Base-by-base conservation (phyloP, 2,797 vertebrate species). In the Esox masquinongy region DNA sequence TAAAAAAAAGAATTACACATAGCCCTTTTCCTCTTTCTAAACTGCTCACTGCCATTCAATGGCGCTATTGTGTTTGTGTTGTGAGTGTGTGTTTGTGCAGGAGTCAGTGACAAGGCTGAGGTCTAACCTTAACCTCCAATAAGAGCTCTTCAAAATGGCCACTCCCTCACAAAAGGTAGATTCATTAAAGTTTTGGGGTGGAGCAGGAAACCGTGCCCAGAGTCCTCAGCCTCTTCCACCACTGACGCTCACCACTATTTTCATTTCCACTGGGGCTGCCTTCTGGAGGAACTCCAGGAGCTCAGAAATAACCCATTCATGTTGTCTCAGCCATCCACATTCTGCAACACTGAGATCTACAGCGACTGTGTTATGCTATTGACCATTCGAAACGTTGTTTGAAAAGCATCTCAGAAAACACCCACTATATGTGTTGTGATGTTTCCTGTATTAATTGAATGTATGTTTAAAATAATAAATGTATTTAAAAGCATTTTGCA, bases 191-290 rank as follows among this genome's bases (percentile, higher is more conserved):
- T 11, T 47, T 47, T 80, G 85, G 77, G 79, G 83, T 74, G 85
- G 81, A 78, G 86, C 92, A 93, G 93, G 92, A 94, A 94, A 89
- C 92, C 91, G 88, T 77, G 83, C 92, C 92, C 91, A 34, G 76
- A 79, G 86, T 83, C 63, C 77, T 75, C 59, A 81, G 77, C 75
- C 81, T 72, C 81, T 79, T 77, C 15, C 70, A 78, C 34, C 29
- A 26, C 72, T 67, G 43, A 36, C 31, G n/a, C 22, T 31, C 68
- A 53, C 63, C 75, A 74, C 19, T 24, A n/a, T 49, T 24, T 75
- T 3, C n/a, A 39, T 70, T 43, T 31, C 17, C 11, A 29, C 70
- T 22, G n/a, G 68, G 31, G 7, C 69, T 51, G 26, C 47, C 14
- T 39, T 15, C 69, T 34, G 15, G 50, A 2, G 36, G 34, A 22